A percentile compares a stretch with the other conserved stretches of the same genome.
Conservation (phyloP, 2,888 invertebrate species). For the Eledona agricola region DNA sequence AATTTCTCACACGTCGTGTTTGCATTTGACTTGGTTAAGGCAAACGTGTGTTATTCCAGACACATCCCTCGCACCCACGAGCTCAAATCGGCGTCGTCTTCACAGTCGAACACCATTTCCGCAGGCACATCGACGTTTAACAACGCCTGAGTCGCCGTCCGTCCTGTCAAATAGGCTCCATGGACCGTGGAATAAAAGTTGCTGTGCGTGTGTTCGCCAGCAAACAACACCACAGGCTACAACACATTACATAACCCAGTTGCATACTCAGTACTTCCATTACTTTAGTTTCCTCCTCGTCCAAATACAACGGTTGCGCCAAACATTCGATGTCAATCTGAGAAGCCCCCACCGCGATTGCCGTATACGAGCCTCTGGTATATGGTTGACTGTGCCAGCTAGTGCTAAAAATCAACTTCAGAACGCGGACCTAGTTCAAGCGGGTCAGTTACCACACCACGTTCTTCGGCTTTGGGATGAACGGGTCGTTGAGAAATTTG, state of each 20-base stretch:
- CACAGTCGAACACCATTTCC: constrained; percentile 76
- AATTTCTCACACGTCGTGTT: constrained; percentile 1
- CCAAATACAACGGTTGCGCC: constrained; percentile 82
- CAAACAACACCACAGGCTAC: constrained; percentile 86
- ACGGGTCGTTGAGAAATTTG: constrained; percentile 89
- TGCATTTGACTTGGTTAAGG: constrained; percentile 8
- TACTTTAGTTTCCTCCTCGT: constrained; percentile 77
- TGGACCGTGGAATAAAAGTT: constrained; percentile 95
- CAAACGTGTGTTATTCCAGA: constrained; percentile 66
- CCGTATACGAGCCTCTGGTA: constrained; percentile 89
- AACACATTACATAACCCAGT: constrained; percentile 51
- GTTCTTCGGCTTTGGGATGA: constrained; percentile 85
- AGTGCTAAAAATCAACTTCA: constrained; percentile 70
- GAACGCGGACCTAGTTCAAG: constrained; percentile 1
- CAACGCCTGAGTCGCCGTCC: constrained; percentile 79
- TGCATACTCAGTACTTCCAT: constrained; percentile 17
- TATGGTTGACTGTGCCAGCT: constrained; percentile 87
- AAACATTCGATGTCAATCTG: constrained; percentile 89
- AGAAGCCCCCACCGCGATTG: constrained; percentile 87
- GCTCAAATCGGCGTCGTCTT: constrained; percentile 81
- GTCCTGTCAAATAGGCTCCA: constrained; percentile 90
- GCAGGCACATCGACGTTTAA: constrained; percentile 69
- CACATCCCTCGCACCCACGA: constrained; percentile 91
- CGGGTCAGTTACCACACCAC: constrained; percentile 77
- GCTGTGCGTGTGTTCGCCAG: constrained; percentile 95